phyloP scores from a whole-genome alignment of 2,888 invertebrate genomes.

The Leptarthrus brevirostris region DNA sequence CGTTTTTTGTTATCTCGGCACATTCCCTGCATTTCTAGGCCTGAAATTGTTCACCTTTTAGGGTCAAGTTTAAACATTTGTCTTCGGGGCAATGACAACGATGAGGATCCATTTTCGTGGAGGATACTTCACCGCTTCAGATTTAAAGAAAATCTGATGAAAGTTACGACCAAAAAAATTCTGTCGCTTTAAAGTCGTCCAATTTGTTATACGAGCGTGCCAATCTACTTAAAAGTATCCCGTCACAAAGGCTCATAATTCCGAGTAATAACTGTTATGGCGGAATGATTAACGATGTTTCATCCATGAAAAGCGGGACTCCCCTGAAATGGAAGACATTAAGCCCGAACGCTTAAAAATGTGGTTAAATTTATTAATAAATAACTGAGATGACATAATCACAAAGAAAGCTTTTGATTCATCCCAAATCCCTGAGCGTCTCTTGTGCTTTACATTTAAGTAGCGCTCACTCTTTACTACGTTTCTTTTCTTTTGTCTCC shows the following conservation, averaged over 20 bases:
- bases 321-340: not conserved
- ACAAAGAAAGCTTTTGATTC: conserved; percentile 39
- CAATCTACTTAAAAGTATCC: conserved; percentile 29
- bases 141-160: not conserved
- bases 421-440: conserved; percentile 27
- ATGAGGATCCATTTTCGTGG: not conserved
- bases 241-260: conserved; percentile 30
- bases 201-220: conserved; percentile 24
- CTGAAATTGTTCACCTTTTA: conserved; percentile 8
- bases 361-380: conserved; percentile 46
- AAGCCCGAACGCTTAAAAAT: conserved; percentile 29
- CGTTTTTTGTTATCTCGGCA: not conserved
- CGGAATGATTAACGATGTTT: conserved; percentile 33
- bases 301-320: not conserved
- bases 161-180: not conserved
- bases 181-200: conserved; percentile 12
- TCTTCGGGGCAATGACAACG: not conserved
- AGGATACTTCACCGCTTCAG: not conserved
- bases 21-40: not conserved
- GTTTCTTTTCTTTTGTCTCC: not conserved
- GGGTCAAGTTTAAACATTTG: conserved; percentile 27
- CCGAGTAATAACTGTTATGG: conserved; percentile 35
- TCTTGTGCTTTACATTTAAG: conserved; percentile 9
- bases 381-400: conserved; percentile 42
- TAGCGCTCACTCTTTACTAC: not conserved